A percentile compares a stretch with the other conserved stretches of the same genome.
Evolutionary conservation across 2,797 vertebrate species (phyloP).

Genomic region (Gymnoscopelus microlampas): DNA sequence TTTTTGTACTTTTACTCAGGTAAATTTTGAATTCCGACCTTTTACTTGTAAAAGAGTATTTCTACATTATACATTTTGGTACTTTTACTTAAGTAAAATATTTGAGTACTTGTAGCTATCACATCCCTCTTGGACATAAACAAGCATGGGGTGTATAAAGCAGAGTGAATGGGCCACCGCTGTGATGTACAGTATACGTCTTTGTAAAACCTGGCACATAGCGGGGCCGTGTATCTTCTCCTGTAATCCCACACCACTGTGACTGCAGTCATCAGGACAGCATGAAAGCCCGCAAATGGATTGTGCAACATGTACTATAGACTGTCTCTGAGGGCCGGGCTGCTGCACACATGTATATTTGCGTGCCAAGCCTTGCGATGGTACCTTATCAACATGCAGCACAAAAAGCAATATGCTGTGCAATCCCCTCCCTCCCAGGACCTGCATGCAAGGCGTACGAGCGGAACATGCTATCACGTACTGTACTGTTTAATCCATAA

Average conservation of each 20-base stretch:
- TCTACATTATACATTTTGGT: no score
- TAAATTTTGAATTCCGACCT: no score
- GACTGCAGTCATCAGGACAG: no score
- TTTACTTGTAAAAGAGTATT: no score
- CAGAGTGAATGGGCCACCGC: slow-evolving; percentile 45
- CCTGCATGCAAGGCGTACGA: slow-evolving; percentile 8
- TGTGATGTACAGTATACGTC: slow-evolving; percentile 33
- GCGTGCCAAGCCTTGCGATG: no score
- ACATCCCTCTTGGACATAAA: slow-evolving; percentile 65
- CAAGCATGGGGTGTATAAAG: slow-evolving; percentile 44
- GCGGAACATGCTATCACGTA: neutral
- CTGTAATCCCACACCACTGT: slow-evolving; percentile 52
- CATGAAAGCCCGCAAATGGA: no score
- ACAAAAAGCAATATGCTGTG: neutral
- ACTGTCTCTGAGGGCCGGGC: no score
- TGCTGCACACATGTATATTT: no score
- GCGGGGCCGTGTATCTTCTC: slow-evolving; percentile 32
- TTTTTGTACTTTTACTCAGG: no score
- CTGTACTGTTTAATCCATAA: neutral
- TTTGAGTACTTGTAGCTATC: no score
- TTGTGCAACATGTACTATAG: no score
- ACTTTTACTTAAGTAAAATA: no score
- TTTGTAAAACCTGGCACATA: slow-evolving; percentile 56
- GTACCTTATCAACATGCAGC: neutral
- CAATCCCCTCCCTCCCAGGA: slow-evolving; percentile 15